Evolutionary conservation across 2,113 vertebrate species (phyloP).

Genomic region (Perca flavescens): DNA sequence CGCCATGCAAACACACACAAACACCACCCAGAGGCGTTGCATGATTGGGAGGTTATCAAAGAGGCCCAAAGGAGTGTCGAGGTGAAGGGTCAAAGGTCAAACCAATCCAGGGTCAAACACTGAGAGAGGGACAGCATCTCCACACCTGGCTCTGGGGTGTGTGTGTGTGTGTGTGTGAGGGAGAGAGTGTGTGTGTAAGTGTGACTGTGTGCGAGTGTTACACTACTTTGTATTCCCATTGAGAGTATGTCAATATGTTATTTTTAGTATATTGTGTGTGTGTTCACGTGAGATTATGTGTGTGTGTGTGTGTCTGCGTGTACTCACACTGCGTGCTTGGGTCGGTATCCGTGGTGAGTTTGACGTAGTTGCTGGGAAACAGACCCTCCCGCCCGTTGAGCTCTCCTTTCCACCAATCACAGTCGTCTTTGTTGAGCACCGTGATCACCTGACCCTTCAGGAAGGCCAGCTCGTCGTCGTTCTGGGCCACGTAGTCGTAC

Average conservation of each 20-base stretch:
- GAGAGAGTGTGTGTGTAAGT: slow-evolving; percentile 11
- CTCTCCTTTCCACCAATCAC: slow-evolving; percentile 99
- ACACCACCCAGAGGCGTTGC: slow-evolving; percentile 74
- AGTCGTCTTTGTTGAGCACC: slow-evolving; percentile 96
- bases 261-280: slow-evolving; percentile 6
- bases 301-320: slow-evolving; percentile 6
- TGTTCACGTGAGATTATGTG: not conserved
- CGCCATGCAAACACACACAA: slow-evolving; percentile 61
- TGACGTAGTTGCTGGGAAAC: slow-evolving; percentile 99
- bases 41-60: slow-evolving; percentile 70
- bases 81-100: slow-evolving; percentile 60
- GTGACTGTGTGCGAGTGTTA: slow-evolving; percentile 33
- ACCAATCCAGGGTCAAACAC: slow-evolving; percentile 65
- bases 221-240: slow-evolving; percentile 84
- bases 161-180: slow-evolving; percentile 42
- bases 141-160: slow-evolving; percentile 77
- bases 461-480: slow-evolving; percentile 98
- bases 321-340: slow-evolving; percentile 99
- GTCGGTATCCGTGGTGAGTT: slow-evolving; percentile 96
- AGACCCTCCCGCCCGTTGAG: slow-evolving; percentile 94
- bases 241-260: slow-evolving; percentile 73
- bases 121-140: slow-evolving; percentile 74
- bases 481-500: slow-evolving; percentile 98
- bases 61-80: slow-evolving; percentile 74
- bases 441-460: slow-evolving; percentile 98